Conservation (phyloP, 2,888 invertebrate species). For the Serripes groenlandicus region DNA sequence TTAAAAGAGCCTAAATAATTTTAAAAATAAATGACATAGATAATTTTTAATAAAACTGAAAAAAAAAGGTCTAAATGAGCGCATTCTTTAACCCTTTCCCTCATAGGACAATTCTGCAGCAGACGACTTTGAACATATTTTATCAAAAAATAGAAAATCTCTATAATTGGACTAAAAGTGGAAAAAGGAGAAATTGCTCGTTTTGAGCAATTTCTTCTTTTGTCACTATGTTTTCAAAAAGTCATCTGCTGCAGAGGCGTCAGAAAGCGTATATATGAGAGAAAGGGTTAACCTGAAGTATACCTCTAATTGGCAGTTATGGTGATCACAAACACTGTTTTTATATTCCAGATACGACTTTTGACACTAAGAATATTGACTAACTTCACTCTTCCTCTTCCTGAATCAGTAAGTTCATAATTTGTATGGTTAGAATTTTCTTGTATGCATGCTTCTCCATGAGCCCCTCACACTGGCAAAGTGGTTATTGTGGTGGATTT, state of each 20-base stretch:
- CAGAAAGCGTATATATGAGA: neutral
- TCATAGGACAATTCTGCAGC: neutral
- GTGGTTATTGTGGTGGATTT: too few species aligned
- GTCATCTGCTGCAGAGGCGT: neutral
- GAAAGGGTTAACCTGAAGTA: neutral
- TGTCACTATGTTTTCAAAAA: slow-evolving; percentile 2
- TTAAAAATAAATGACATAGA: too few species aligned
- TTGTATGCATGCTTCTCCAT: too few species aligned
- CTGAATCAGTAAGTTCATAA: slow-evolving; percentile 48
- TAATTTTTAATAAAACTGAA: too few species aligned
- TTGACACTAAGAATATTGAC: slow-evolving; percentile 92
- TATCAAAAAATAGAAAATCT: neutral
- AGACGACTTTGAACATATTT: neutral
- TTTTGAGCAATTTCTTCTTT: neutral
- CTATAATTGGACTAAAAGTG: neutral
- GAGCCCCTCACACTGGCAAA: too few species aligned
- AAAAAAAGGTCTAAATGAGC: too few species aligned
- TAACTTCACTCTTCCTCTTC: slow-evolving; percentile 87
- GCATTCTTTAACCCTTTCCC: slow-evolving; percentile 8
- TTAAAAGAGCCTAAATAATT: too few species aligned
- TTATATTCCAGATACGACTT: slow-evolving; percentile 88
- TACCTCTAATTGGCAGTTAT: too few species aligned
- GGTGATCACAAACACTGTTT: too few species aligned
- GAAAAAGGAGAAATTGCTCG: slow-evolving; percentile 6
- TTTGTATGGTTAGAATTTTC: too few species aligned